Percentiles rank a stretch among this genome's conserved stretches.
Conservation (phyloP, 2,888 invertebrate genomes). For the Cryptocephalus moraei region DNA sequence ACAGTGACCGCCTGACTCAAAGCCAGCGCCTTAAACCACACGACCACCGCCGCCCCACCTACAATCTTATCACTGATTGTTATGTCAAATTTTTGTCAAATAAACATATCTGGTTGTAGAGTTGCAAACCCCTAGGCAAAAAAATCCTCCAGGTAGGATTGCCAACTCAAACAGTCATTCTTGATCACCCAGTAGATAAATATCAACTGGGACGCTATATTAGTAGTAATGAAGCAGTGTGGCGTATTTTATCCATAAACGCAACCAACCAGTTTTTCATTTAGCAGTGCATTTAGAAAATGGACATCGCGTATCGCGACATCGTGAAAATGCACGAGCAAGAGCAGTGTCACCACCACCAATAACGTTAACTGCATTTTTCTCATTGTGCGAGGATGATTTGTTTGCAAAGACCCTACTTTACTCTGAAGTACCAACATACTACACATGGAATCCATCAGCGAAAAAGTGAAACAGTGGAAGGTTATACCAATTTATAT, state of each 20-base stretch:
- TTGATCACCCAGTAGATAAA: too few species aligned
- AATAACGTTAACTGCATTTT: neutral
- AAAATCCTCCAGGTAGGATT: too few species aligned
- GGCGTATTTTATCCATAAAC: conserved; percentile 22
- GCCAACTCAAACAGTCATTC: too few species aligned
- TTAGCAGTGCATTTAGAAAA: conserved; percentile 9
- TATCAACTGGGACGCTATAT: conserved; percentile 16
- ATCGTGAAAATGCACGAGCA: too few species aligned
- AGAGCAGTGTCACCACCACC: conserved; percentile 5
- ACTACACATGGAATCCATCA: conserved; percentile 14
- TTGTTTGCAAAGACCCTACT: conserved; percentile 14
- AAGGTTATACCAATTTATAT: neutral
- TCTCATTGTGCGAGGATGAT: conserved; percentile 2
- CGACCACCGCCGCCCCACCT: too few species aligned
- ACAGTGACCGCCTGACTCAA: too few species aligned
- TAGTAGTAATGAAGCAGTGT: conserved; percentile 23
- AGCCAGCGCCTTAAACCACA: too few species aligned
- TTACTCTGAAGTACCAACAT: conserved; percentile 11
- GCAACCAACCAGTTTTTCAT: conserved; percentile 21
- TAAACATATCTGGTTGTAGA: too few species aligned
- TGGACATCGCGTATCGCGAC: conserved; percentile 13
- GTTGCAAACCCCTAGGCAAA: too few species aligned
- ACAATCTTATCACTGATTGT: too few species aligned
- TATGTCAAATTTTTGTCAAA: too few species aligned
- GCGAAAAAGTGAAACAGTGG: neutral